Evolutionary conservation across 2,888 invertebrate genomes (phyloP), one percentile per base, ranked within the genome.

Genomic region (Drosophila vallismaia): DNA sequence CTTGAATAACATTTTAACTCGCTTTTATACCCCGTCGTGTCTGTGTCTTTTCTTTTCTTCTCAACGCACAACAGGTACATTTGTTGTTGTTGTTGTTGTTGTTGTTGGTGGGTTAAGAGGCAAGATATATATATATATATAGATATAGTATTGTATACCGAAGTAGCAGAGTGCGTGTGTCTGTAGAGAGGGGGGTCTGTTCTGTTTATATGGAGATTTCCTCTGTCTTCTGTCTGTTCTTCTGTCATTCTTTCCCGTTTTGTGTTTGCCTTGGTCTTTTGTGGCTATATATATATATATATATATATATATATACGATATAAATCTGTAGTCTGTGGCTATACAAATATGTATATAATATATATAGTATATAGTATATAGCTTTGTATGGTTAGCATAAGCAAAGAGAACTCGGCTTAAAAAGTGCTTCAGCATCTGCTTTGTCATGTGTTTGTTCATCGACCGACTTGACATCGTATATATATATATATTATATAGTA

Each of bases 201-300:
- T 55, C 55, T 74, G 71, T 81, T 70, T 79, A 75, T 80, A 80
- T 78, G 77, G 77, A 81, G 77, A 75, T 76, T 79, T 79, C 76
- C 71, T 75, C 67, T 71, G 74, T 75, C 56, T 57, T 19, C 19
- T 19, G 19, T 19, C 19, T 19, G 66, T 64, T 66, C 67, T 53
- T 69, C 70, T 63, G 62, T 70, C 63, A 58, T 51, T 68, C 68
- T 56, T 70, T 62, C 42, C 42, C 51, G 59, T 64, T 64, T 55
- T 71, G 59, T 71, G 76, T 70, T 57, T 63, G 80, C 82, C 73
- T 81, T 78, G 74, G 76, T 78, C 81, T 71, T 79, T 75, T 62
- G 38, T 58, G 49, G 70, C 62, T 49, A 63, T 26, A 58, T 71
- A 68, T 71, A 75, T 12, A 68, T 26, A 50, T 33, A 59, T n/a